Evolutionary conservation across 2,113 vertebrate genomes (phyloP), one percentile per base, ranked within the genome.

Genomic region (Oryzias javanicus): DNA sequence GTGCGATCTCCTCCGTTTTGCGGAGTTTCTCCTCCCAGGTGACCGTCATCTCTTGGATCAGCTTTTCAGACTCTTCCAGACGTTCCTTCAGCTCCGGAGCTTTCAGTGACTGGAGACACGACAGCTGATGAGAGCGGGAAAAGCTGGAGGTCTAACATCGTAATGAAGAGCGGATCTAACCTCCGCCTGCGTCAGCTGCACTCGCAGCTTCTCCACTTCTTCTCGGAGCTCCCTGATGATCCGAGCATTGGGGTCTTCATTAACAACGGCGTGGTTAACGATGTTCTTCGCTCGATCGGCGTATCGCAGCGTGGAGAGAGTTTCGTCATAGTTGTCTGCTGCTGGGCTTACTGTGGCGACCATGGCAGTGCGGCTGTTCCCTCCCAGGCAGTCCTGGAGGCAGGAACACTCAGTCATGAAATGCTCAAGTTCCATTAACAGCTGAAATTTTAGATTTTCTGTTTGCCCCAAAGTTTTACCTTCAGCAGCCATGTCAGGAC

Each of bases 401-500:
- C 1, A 18, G 12, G 25, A 12, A 29, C 12, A 35, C 13, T 40
- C 14, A 17, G 7, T 61, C 64, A 52, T 15, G 18, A 22, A 19
- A 2, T 35, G 35, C 10, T 13, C 8, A 35, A 27, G 25, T 12
- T 44, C 42, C 6, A 15, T 13, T 0, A 16, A 2, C 45, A 14
- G 16, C 0, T 29, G 4, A 55, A 48, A 64, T 55, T 14, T 17
- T 16, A 6, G 8, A 2, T 16, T 6, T 14, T 16, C 7, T 17
- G 44, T 7, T n/a, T 46, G 16, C 4, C 12, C 16, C 8, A 12
- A 7, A 18, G 46, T 18, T 4, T 15, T 82, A 98, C 97, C 91
- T 98, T 98, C 48, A 99, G 94, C 44, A 98, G 93, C 97, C 96
- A 98, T 19, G 97, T 99, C 71, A 99, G 92, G 67, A 99, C 97